Conservation (phyloP, 2,113 vertebrate species). For the Dicaeum eximium region DNA sequence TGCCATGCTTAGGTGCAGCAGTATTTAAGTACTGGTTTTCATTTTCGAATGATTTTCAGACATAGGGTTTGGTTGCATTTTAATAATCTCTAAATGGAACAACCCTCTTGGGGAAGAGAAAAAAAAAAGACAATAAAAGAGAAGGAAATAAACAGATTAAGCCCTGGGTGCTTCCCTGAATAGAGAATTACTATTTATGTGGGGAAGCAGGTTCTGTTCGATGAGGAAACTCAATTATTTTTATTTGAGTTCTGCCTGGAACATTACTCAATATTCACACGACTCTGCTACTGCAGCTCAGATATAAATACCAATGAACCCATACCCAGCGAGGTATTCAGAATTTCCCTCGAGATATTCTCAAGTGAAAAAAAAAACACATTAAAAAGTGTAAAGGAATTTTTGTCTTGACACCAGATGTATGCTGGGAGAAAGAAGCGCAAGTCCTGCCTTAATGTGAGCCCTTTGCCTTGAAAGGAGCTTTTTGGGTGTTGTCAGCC, state of each 20-base stretch:
- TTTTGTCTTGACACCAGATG: background rate
- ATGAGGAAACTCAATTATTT: background rate
- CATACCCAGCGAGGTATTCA: background rate
- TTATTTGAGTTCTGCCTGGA: conserved; percentile 2
- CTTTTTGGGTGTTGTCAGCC: background rate
- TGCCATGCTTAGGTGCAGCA: background rate
- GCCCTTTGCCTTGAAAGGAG: background rate
- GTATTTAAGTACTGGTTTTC: background rate
- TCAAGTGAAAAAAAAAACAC: background rate
- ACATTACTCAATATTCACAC: background rate
- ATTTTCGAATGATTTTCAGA: background rate
- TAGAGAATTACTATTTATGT: background rate
- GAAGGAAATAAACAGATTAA: background rate
- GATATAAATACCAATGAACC: background rate
- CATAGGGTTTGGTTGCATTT: background rate
- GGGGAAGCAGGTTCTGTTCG: background rate
- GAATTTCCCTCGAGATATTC: background rate
- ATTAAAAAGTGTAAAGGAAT: background rate
- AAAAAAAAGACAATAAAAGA: too few relatives aligned
- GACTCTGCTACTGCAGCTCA: background rate
- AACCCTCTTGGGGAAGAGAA: background rate
- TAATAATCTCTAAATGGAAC: background rate
- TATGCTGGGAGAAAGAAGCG: background rate
- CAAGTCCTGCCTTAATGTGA: background rate
- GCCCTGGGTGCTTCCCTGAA: background rate